Evolutionary conservation across 2,888 invertebrate species (phyloP), one percentile per base, ranked within the genome.

Genomic region (Tholera decimalis): DNA sequence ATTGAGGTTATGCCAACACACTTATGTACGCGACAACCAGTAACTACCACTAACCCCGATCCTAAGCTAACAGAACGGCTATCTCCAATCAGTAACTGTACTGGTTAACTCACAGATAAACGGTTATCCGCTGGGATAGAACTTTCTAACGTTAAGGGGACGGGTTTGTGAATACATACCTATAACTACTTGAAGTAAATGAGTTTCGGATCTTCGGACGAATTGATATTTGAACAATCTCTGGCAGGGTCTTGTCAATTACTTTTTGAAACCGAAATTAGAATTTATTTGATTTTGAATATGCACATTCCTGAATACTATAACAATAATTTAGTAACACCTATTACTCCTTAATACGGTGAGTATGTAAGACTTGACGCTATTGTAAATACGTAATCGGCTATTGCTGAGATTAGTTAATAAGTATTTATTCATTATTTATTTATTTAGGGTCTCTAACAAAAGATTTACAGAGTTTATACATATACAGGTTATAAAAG

Each of bases 71-170:
- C 74, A 73, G 44, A 47, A 8, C 22, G 28, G 33, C 66, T 73
- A 75, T 77, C 78, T 75, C 54, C 62, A 80, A 78, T 77, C 78
- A 77, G 77, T 58, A 61, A 68, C 65, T 62, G 28, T 44, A 80
- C 73, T 64, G 77, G 76, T 77, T 77, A 68, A 69, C 64, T 77
- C 63, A 56, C 46, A 65, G 68, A 80, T 80, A 76, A 77, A 77
- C 50, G 77, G 59, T 73, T 72, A 63, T 73, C 63, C 69, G 15
- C 18, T 15, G 65, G 63, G 68, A 68, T 65, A 41, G 46, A 77
- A 77, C 55, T 80, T 71, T 37, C 50, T 46, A 56, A 58, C 33
- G 54, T 58, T 51, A 39, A 9, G 30, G 37, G 47, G 37, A 49
- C 28, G 13, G 41, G 46, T 24, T n/a, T n/a, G 5, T 22, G 20